Percentiles rank a stretch among this genome's conserved stretches.
phyloP scores from a whole-genome alignment of 2,113 vertebrate species.

The Otolemur garnettii region DNA sequence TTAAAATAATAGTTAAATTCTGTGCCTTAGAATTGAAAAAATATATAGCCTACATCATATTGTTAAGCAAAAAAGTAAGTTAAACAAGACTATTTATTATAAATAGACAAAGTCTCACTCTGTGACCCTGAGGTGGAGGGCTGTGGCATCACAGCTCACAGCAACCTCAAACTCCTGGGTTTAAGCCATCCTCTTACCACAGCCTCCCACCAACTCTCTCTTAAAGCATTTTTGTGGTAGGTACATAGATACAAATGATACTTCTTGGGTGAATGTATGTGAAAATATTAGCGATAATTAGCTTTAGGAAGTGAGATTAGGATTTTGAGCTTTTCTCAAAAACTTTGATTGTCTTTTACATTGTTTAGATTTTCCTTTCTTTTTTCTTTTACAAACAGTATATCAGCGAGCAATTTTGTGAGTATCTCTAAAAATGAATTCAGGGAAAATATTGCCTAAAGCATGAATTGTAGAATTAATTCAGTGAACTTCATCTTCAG shows the following conservation, averaged over 20 bases:
- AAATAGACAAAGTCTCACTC: no score
- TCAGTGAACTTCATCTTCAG: background rate
- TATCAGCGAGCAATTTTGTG: background rate
- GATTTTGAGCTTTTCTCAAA: background rate
- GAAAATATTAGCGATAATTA: conserved; percentile 1
- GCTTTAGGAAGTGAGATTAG: background rate
- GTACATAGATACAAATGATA: background rate
- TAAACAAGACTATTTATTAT: background rate
- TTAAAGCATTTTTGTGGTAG: conserved; percentile 22
- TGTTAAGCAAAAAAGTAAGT: background rate
- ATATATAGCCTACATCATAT: background rate
- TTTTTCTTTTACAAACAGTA: background rate
- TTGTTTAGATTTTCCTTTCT: background rate
- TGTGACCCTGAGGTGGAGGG: no score
- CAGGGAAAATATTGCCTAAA: background rate
- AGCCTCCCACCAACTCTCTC: background rate
- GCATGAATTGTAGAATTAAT: background rate
- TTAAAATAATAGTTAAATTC: background rate
- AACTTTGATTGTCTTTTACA: background rate
- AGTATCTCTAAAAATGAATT: background rate
- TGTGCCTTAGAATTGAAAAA: background rate
- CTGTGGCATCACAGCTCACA: no score
- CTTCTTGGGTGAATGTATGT: background rate
- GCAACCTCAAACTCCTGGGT: no score
- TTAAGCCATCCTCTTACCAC: no score